phyloP scores from a whole-genome alignment of 1,140 invertebrate genomes.

The Hormaphis cornu region DNA sequence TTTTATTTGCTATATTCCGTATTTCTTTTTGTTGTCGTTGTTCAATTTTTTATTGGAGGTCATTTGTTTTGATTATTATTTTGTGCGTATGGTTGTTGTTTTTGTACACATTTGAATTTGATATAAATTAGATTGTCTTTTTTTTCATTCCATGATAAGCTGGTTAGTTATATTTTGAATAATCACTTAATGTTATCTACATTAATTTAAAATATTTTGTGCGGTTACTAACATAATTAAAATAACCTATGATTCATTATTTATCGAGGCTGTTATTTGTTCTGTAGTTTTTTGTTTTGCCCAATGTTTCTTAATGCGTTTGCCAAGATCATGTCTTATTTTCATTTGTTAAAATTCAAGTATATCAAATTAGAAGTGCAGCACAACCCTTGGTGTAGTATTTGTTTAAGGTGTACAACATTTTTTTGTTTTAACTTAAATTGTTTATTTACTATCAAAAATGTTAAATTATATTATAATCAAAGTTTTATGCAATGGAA shows the following conservation, averaged over 20 bases:
- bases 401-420: background rate
- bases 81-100: background rate
- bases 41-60: no score
- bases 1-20: no score
- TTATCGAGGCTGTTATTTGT: background rate
- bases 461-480: no score
- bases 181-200: background rate
- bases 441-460: no score
- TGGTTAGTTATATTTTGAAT: background rate
- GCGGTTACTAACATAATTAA: background rate
- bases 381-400: slow-evolving; percentile 27
- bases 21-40: no score
- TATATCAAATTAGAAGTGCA: background rate
- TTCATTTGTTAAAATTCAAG: background rate
- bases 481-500: no score
- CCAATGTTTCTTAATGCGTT: background rate
- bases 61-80: background rate
- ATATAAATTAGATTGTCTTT: background rate
- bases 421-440: background rate
- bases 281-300: background rate
- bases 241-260: slow-evolving; percentile 1
- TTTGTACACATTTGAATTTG: background rate
- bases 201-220: background rate
- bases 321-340: background rate
- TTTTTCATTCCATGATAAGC: background rate